Evolutionary conservation across 2,797 vertebrate genomes (phyloP), one percentile per base, ranked within the genome.

Genomic region (Danio aesculapii): DNA sequence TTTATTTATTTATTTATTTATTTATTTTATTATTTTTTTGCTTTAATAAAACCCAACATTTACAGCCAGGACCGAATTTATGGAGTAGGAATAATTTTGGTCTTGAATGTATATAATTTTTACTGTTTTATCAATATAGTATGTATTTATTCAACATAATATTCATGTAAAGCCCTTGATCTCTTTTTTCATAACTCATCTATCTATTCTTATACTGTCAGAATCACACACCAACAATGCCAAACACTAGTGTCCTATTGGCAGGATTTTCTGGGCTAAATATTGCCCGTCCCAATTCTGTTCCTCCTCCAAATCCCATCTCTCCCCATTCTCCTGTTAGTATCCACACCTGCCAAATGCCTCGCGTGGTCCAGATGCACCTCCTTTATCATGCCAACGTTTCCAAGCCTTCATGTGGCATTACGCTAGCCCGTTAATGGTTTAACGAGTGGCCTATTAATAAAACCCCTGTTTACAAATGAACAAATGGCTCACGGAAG

Each of bases 391-490:
- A 57, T 69, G 86, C 89, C 85, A 86, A 88, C 62, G 63, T 39
- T 53, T 69, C 17, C 69, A 84, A 43, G 8, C 67, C 72, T 86
- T 81, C 81, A 64, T 82, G 75, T 55, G 81, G 86, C 88, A 83
- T 89, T 84, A 84, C 7, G 62, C 83, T 89, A 87, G 88, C 88
- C 84, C 89, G 80, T 81, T 90, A 92, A 91, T 90, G 86, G 85
- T 92, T 92, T 92, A 91, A 86, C 82, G 79, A 57, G 69, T n/a
- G 19, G 66, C 86, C 88, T 92, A 91, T 91, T 92, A 91, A 91
- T 92, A 91, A 79, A 86, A 43, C 66, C 30, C 30, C 75, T 43
- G 58, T 79, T 87, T 86, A 88, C 85, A 83, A 59, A 83, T 84
- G 82, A 84, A 77, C 87, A 63, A 79, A 79, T 63, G 77, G 83